Evolutionary conservation across 2,797 vertebrate species (phyloP), one percentile per base, ranked within the genome.

Genomic region (Rhabdophis nuchalis): DNA sequence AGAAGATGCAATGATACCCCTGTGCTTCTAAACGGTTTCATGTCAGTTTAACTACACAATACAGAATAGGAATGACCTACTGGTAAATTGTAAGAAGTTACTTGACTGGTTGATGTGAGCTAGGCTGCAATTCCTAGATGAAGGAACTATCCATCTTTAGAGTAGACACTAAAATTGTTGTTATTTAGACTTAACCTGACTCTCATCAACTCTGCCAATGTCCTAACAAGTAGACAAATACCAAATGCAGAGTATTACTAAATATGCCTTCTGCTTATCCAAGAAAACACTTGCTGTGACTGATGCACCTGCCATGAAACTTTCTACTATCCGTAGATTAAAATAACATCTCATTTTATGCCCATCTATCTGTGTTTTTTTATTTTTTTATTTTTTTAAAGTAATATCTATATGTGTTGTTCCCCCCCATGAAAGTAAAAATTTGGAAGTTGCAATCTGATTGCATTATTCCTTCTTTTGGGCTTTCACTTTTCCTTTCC

Each of bases 1-100:
- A 93, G 93, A 94, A 93, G 94, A 94, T 90, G 92, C 89, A 95
- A 95, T 85, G 50, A 23, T 95, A 94, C 94, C 87, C 92, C 92
- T 94, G 88, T n/a, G 93, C 29, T 90, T 85, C 89, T 50, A 53
- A 93, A 95, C 95, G 91, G 93, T 96, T 94, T 94, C 53, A 87
- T 92, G 8, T 0, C 77, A 95, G 85, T 12, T 91, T 91, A 77
- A 56, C 89, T 89, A 89, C 58, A 41, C 93, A 93, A 94, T 92
- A 27, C 46, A 94, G 90, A 95, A 27, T 53, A 56, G 60, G 18
- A 29, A 68, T 8, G 18, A 29, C 96, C 95, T 95, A 95, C 36
- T 94, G 87, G 53, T 29, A 14, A 52, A 29, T 12, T 23, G 6
- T 18, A 64, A 56, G 61, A 85, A 85, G n/a, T 29, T 72, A 41